phyloP scores from a whole-genome alignment of 2,797 vertebrate species.

The Neosilurus mollespiculum region DNA sequence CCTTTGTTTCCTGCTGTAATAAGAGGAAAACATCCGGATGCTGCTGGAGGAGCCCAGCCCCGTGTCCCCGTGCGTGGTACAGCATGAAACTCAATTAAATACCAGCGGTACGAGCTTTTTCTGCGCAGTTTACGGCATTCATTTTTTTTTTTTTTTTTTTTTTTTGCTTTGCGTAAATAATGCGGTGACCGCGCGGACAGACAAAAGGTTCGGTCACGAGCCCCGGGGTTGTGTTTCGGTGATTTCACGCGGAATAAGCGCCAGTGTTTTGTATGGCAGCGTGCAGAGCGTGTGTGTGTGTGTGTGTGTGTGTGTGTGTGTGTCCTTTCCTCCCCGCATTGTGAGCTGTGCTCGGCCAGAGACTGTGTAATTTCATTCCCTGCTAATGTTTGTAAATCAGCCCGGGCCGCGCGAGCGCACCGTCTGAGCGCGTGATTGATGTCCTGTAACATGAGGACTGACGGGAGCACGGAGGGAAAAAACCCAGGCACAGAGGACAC shows the following conservation, averaged over 20 bases:
- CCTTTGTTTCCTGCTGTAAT: background rate
- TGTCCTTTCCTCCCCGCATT: conserved; percentile 65
- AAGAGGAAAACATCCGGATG: background rate
- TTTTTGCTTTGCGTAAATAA: conserved; percentile 12
- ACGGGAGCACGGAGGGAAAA: conserved; percentile 77
- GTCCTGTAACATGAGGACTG: conserved; percentile 85
- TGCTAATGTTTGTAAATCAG: conserved; percentile 92
- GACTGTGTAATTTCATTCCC: conserved; percentile 86
- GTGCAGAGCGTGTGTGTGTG: conserved; percentile 37
- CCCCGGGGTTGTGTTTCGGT: background rate
- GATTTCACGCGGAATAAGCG: background rate
- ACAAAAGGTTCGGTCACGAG: conserved; percentile 38
- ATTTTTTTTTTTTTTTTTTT: background rate
- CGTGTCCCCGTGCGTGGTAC: no score
- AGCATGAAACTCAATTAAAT: no score
- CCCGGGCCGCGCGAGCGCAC: conserved; percentile 80
- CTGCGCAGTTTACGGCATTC: background rate
- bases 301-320: conserved; percentile 12
- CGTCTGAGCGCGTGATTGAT: conserved; percentile 84
- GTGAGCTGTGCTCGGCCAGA: conserved; percentile 68
- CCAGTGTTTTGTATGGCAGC: conserved; percentile 25
- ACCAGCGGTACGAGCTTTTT: background rate
- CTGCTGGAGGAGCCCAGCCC: background rate
- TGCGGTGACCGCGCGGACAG: conserved; percentile 29
- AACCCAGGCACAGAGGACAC: conserved; percentile 65